These are phyloP conservation scores for Sebastes iracundus DNA, from an alignment of 2,797 vertebrate genomes.

Conservation along the genomic window DNA sequence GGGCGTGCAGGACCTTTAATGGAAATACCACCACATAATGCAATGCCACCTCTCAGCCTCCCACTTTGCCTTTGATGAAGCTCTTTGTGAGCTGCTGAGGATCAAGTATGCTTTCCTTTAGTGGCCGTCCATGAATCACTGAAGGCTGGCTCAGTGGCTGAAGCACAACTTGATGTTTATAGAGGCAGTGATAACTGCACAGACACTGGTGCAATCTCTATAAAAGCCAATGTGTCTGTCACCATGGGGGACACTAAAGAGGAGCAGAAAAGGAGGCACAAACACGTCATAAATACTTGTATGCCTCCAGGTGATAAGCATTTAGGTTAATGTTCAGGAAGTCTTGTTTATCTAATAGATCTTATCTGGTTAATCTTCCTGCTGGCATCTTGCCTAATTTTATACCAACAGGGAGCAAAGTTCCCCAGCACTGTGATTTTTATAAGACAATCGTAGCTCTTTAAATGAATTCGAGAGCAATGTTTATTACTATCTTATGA, in stretches of 20 bases:
- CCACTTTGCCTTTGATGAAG: background rate
- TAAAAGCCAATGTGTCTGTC: background rate
- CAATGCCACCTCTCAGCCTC: background rate
- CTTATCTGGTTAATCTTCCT: background rate
- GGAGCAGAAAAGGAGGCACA: background rate
- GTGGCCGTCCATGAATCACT: slow-evolving; percentile 3
- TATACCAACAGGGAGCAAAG: background rate
- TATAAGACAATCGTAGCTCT: background rate
- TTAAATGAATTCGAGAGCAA: background rate
- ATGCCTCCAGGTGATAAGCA: background rate
- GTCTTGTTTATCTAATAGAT: background rate
- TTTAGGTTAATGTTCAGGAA: background rate
- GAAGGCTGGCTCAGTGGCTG: background rate
- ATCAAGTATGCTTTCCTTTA: background rate
- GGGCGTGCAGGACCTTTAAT: background rate
- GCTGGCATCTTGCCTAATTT: background rate
- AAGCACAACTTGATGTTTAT: background rate
- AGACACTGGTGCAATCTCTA: background rate
- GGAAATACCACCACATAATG: background rate
- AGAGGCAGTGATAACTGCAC: background rate
- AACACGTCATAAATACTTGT: background rate
- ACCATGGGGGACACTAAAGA: background rate
- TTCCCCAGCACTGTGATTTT: background rate
- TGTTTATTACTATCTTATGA: slow-evolving; percentile 5
- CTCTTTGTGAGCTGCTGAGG: background rate